phyloP scores from a whole-genome alignment of 2,113 vertebrate genomes.

The Indicator maculatus region DNA sequence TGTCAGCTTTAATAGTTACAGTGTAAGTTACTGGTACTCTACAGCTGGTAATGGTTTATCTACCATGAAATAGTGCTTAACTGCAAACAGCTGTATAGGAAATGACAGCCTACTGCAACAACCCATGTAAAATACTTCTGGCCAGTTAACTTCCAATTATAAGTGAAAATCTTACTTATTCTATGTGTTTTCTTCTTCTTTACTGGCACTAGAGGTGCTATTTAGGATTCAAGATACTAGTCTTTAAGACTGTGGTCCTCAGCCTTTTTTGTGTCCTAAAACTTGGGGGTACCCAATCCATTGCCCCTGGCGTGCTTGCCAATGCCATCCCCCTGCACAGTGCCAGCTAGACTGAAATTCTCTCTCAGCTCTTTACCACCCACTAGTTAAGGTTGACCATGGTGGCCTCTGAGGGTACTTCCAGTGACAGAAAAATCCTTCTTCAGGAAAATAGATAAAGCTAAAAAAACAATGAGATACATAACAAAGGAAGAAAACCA shows the following conservation, averaged over 20 bases:
- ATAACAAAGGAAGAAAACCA: not conserved
- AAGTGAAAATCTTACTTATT: conserved; percentile 12
- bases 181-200: not conserved
- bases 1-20: conserved; percentile 44
- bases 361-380: not conserved
- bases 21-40: conserved; percentile 1
- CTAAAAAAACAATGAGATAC: not conserved
- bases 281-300: not conserved
- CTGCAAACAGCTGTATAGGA: conserved; percentile 68
- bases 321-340: not conserved
- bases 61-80: conserved; percentile 46
- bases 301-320: accelerated
- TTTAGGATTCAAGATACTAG: not conserved
- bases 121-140: conserved; percentile 13
- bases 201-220: not conserved
- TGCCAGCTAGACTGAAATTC: not conserved
- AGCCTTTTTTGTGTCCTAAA: not conserved
- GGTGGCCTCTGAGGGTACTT: not conserved
- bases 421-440: not conserved
- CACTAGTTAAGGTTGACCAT: not conserved
- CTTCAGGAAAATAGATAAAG: not conserved
- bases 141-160: not conserved
- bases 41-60: conserved; percentile 53
- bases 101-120: conserved; percentile 67
- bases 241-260: not conserved